These are phyloP conservation scores for Salvelinus alpinus DNA, from an alignment of 2,113 vertebrate genomes.

Conservation along the genomic window DNA sequence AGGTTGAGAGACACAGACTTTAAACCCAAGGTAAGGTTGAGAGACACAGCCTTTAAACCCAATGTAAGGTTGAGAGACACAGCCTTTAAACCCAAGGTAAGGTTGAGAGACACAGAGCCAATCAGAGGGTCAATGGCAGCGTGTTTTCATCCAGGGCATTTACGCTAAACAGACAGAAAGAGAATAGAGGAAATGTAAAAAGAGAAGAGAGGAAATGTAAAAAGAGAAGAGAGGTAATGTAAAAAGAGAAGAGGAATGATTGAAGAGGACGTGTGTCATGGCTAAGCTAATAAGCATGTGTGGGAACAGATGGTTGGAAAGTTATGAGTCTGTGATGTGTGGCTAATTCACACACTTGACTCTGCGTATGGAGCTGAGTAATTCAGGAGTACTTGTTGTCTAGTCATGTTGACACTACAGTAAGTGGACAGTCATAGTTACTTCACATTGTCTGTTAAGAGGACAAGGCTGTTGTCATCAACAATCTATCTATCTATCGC, in stretches of 20 bases:
- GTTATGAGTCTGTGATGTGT: slow-evolving; percentile 61
- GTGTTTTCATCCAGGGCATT: too few species aligned
- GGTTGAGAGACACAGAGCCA: too few species aligned
- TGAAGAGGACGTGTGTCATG: slow-evolving; percentile 66
- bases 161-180: not conserved
- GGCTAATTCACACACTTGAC: slow-evolving; percentile 35
- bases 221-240: slow-evolving; percentile 28
- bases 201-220: slow-evolving; percentile 34
- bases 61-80: not conserved
- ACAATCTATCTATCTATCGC: not conserved
- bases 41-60: not conserved
- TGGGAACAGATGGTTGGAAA: slow-evolving; percentile 74
- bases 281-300: slow-evolving; percentile 75
- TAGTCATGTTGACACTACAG: slow-evolving; percentile 4
- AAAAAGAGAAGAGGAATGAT: slow-evolving; percentile 32
- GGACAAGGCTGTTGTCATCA: not conserved
- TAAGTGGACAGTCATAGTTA: slow-evolving; percentile 60
- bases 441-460: slow-evolving; percentile 17
- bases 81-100: too few species aligned
- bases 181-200: slow-evolving; percentile 33
- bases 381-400: slow-evolving; percentile 37
- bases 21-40: too few species aligned
- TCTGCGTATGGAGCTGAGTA: slow-evolving; percentile 59
- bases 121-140: too few species aligned
- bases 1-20: not conserved